These are phyloP conservation scores for Neodontobutis hainanensis DNA, from an alignment of 2,113 vertebrate species.

Conservation along the genomic window DNA sequence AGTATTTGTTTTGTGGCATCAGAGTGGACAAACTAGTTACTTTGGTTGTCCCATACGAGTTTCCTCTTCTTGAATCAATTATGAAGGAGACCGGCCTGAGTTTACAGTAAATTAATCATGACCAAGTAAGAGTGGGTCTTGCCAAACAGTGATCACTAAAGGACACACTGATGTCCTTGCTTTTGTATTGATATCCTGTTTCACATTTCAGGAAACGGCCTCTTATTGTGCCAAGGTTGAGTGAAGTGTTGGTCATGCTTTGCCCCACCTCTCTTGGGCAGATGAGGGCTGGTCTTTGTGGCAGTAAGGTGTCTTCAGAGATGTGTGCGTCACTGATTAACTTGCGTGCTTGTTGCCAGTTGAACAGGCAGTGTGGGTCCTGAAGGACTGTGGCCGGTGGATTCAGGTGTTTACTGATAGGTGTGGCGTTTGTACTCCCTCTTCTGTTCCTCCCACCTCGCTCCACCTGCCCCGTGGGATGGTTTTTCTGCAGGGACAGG, in stretches of 20 bases:
- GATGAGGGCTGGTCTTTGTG: background rate
- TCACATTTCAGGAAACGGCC: constrained; percentile 30
- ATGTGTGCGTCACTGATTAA: constrained; percentile 44
- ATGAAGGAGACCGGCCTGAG: constrained; percentile 38
- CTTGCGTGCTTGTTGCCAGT: constrained; percentile 20
- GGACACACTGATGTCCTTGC: constrained; percentile 12
- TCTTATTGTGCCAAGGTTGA: constrained; percentile 6
- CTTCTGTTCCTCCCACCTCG: constrained; percentile 32
- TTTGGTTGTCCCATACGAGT: constrained; percentile 6
- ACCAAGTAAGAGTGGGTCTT: constrained; percentile 56
- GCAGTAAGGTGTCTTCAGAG: constrained; percentile 23
- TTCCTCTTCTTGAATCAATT: constrained; percentile 38
- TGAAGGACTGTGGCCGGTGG: constrained; percentile 46
- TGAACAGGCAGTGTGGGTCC: constrained; percentile 28
- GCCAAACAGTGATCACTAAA: constrained; percentile 50
- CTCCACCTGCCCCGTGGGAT: constrained; percentile 42
- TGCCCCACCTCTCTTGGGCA: background rate
- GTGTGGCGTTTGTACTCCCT: constrained; percentile 66
- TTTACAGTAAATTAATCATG: constrained; percentile 59
- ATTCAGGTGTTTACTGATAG: constrained; percentile 56
- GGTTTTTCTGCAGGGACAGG: constrained; percentile 29
- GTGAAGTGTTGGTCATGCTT: constrained; percentile 7
- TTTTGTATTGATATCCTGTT: constrained; percentile 33
- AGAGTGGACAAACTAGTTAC: constrained; percentile 26
- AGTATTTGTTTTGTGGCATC: background rate